Evolutionary conservation across 2,888 invertebrate genomes (phyloP).

Genomic region (Pemphredon lugubris): DNA sequence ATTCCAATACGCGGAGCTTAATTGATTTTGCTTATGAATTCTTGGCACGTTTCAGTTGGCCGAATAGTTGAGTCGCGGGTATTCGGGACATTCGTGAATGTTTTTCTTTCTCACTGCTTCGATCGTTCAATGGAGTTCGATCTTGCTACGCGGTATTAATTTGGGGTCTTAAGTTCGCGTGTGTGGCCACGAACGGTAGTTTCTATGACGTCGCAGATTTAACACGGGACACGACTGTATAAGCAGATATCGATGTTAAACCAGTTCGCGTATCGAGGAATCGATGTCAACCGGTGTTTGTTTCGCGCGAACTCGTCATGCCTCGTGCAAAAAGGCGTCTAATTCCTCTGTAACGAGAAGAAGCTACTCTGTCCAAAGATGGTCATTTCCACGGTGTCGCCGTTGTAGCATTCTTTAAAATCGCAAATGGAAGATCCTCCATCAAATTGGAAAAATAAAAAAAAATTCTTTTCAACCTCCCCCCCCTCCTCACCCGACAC

Average conservation of each 20-base stretch:
- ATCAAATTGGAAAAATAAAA: no score
- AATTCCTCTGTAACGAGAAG: slow-evolving; percentile 9
- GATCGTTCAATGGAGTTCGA: background rate
- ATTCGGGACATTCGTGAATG: no score
- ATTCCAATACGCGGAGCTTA: slow-evolving; percentile 27
- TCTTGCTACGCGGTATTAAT: slow-evolving; percentile 28
- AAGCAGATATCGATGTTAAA: slow-evolving; percentile 10
- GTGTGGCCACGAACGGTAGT: slow-evolving; percentile 26
- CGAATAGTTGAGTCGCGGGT: no score
- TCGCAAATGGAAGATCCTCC: no score
- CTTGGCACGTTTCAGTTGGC: slow-evolving; percentile 11
- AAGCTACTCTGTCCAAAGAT: no score
- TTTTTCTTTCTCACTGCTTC: background rate
- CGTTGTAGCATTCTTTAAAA: no score
- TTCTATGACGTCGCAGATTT: slow-evolving; percentile 30
- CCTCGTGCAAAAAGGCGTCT: slow-evolving; percentile 5
- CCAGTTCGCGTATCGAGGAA: slow-evolving; percentile 1
- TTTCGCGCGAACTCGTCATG: background rate
- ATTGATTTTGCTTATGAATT: slow-evolving; percentile 43
- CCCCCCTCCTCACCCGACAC: background rate
- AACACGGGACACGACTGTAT: slow-evolving; percentile 26
- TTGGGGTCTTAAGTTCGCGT: slow-evolving; percentile 40
- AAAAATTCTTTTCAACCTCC: background rate
- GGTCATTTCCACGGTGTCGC: no score
- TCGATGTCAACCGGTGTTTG: background rate